Base-by-base conservation (phyloP, 2,113 vertebrate genomes). In the rabbit (Oryctolagus cuniculus) region DNA sequence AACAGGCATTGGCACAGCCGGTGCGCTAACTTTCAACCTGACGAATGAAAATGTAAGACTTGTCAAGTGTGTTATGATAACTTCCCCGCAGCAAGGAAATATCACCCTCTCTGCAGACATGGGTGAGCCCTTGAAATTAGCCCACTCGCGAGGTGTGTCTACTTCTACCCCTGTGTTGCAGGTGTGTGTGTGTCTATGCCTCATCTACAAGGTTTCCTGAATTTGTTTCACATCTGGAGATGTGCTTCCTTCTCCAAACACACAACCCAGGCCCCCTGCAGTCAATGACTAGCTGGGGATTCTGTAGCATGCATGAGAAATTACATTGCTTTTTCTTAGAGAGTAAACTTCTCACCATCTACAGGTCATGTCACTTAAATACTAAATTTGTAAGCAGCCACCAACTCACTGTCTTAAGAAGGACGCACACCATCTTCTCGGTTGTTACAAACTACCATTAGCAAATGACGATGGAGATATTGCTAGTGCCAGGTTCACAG, bases 91-190 rank as follows among this genome's bases (percentile, higher is more conserved):
- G 3, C 36, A 29, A 15, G 61, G 49, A 83, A 69, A 67, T 0
- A 49, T 16, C 19, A 12, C 36, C 49, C 11, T 90, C 27, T 55
- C 15, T 61, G 7, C 0, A 7, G n/a, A 61, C 15, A 63, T 8
- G 4, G 8, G 31, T 0, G 27, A 74, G 44, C 6, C n/a, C 85
- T 9, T 17, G 34, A 83, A 0, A 74, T 25, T 9, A 27, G 1
- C 6, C 29, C 19, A 38, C 3, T 84, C 36, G 3, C 0, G 4
- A 44, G 22, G 12, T 0, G 0, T 4, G 7, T 10, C 64, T 31
- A 4, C 16, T 31, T n/a, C 29, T n/a, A 15, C n/a, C 31, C 31
- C 25, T 19, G 13, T 31, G 16, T 0, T 27, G 25, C 1, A 31
- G 64, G 16, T 10, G 4, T 58, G 55, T 6, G 0, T 5, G 8